Evolutionary conservation across 2,888 invertebrate species (phyloP).

Genomic region (Dynastes maya): DNA sequence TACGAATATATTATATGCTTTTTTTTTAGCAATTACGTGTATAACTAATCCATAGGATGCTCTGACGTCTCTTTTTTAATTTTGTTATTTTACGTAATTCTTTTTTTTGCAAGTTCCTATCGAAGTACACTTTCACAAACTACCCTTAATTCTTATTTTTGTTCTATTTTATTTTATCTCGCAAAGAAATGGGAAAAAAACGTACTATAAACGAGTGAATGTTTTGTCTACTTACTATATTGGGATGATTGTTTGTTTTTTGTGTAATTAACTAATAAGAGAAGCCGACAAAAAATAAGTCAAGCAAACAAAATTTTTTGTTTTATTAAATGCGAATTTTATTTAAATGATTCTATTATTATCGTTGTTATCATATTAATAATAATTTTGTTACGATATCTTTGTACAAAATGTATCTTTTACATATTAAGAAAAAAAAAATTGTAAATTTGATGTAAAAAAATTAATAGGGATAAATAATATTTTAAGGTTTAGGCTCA

Average conservation of each 20-base stretch:
- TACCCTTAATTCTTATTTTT: constrained; percentile 20
- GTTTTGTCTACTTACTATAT: not conserved
- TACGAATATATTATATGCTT: constrained; percentile 45
- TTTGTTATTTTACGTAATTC: constrained; percentile 15
- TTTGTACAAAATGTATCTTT: constrained; percentile 49
- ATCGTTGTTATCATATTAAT: constrained; percentile 15
- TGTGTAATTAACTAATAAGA: not conserved
- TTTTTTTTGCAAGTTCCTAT: constrained; percentile 43
- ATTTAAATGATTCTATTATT: constrained; percentile 3
- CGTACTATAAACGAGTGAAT: constrained; percentile 11
- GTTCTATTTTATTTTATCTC: constrained; percentile 9
- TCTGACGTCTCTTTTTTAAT: constrained; percentile 4
- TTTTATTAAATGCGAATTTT: not conserved
- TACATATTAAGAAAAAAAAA: constrained; percentile 42
- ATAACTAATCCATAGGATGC: no score
- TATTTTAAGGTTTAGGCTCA: constrained; percentile 29
- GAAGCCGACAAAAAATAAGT: constrained; percentile 1
- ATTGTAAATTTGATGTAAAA: constrained; percentile 40
- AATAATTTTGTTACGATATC: constrained; percentile 17
- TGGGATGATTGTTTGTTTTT: constrained; percentile 9
- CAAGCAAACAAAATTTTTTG: not conserved
- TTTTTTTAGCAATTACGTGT: constrained; percentile 49
- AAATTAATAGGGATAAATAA: constrained; percentile 20
- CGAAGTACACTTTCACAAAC: not conserved
- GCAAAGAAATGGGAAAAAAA: constrained; percentile 9